These are phyloP conservation scores for Acleris cristana DNA, from an alignment of 2,888 invertebrate species.

Conservation along the genomic window DNA sequence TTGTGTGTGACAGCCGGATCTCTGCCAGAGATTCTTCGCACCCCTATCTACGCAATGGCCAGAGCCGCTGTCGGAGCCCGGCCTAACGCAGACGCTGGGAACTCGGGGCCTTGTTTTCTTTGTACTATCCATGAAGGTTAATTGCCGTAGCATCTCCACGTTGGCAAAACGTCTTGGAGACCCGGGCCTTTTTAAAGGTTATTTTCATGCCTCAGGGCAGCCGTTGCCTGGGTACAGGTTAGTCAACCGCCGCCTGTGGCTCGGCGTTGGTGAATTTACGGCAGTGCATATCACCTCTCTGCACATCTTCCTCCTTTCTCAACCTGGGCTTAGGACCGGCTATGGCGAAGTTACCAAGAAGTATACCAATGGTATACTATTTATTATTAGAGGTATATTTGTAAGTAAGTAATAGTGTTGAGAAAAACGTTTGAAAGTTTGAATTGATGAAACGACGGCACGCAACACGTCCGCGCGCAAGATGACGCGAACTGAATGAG, in stretches of 20 bases:
- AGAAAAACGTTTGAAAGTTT: too few relatives aligned
- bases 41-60: background rate
- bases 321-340: too few relatives aligned
- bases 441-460: too few relatives aligned
- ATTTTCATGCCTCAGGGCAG: conserved; percentile 7
- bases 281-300: background rate
- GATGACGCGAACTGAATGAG: too few relatives aligned
- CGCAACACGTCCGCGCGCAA: too few relatives aligned
- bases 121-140: background rate
- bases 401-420: too few relatives aligned
- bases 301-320: background rate
- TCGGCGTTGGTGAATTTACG: conserved; percentile 8
- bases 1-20: conserved; percentile 8
- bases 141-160: background rate
- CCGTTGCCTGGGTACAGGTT: conserved; percentile 9
- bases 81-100: background rate
- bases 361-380: too few relatives aligned
- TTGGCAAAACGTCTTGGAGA: conserved; percentile 12
- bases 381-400: too few relatives aligned
- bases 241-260: conserved; percentile 5
- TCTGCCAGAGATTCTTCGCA: conserved; percentile 3
- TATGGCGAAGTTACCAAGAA: too few relatives aligned
- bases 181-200: conserved; percentile 12
- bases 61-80: background rate
- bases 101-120: background rate